Evolutionary conservation across 1,140 invertebrate genomes (phyloP).

Genomic region (Lepidurus packardi): DNA sequence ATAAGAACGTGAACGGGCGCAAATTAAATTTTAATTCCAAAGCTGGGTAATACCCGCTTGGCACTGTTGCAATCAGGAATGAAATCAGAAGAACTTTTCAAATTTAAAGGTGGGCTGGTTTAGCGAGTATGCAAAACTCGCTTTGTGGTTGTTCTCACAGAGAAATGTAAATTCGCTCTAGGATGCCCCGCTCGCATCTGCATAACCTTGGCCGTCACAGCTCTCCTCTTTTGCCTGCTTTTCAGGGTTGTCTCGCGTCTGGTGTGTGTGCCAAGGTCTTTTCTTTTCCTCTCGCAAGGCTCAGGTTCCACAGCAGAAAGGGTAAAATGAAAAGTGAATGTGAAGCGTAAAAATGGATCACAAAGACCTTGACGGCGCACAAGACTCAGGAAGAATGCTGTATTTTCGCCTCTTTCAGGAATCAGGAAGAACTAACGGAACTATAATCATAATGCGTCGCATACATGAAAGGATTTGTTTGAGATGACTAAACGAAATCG

Average conservation of each 20-base stretch:
- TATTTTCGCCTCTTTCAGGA: too few species aligned
- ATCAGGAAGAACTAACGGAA: too few species aligned
- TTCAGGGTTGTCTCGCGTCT: slow-evolving; percentile 20
- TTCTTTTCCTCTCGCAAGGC: not conserved
- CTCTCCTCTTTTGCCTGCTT: not conserved
- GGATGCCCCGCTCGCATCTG: not conserved
- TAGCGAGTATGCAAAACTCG: not conserved
- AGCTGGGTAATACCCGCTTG: too few species aligned
- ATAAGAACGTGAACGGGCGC: not conserved
- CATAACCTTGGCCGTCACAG: slow-evolving; percentile 10
- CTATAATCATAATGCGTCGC: too few species aligned
- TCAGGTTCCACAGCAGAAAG: not conserved
- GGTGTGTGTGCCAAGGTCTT: slow-evolving; percentile 14
- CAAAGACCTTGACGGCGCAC: not conserved
- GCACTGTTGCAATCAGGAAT: too few species aligned
- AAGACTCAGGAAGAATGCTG: not conserved
- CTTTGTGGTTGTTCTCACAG: not conserved
- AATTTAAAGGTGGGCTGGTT: not conserved
- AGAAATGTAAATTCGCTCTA: not conserved
- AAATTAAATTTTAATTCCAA: not conserved
- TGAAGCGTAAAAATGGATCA: not conserved
- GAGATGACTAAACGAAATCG: too few species aligned
- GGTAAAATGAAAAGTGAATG: not conserved
- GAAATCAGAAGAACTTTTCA: not conserved
- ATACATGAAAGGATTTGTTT: too few species aligned